Base-by-base conservation (phyloP, 1,140 invertebrate genomes). In the Helicoverpa zea region DNA sequence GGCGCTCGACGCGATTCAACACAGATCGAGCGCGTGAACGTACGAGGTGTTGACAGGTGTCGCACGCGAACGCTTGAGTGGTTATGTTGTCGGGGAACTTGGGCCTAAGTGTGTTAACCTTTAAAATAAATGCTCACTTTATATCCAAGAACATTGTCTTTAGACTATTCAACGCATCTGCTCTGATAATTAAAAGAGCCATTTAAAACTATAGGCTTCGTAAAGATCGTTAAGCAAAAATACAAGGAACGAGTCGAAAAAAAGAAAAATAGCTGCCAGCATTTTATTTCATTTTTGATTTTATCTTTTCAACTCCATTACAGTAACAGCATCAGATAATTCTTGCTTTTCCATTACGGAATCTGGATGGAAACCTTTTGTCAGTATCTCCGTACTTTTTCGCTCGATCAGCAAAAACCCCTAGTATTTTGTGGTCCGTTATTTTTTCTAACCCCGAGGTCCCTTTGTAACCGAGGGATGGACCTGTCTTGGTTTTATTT, bases 401-500 rank as follows among this genome's bases (percentile, higher is more conserved):
- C 16, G 16, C 11, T 18, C 43, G 35, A 49, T 66, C 43, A 12
- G 18, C 35, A 43, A 43, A 43, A 59, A 29, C 10, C 23, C 23
- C 23, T 23, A 29, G 58, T 35, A 70, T 70, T 68, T 29, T 43
- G 7, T 54, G 43, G 13, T 70, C 13, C 4, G 11, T 30, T 52
- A 29, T 70, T 52, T 52, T 52, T 52, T 51, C 18, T 49, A 2
- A 29, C 47, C 13, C 43, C n/a, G 23, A 29, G 13, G 47, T 29
- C 1, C 13, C 2, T 70, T 70, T 29, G 16, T 70, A 30, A 70
- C 66, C 49, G 47, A 14, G 49, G 18, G 11, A 52, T n/a, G 23
- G 66, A 29, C 47, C 11, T 70, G 64, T 68, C 43, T 51, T 23
- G 49, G n/a, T 51, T 68, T 68, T 52, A 52, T 70, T 70, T 70